phyloP scores from a whole-genome alignment of 2,888 invertebrate species.

The Caenorhabditis parvicauda region DNA sequence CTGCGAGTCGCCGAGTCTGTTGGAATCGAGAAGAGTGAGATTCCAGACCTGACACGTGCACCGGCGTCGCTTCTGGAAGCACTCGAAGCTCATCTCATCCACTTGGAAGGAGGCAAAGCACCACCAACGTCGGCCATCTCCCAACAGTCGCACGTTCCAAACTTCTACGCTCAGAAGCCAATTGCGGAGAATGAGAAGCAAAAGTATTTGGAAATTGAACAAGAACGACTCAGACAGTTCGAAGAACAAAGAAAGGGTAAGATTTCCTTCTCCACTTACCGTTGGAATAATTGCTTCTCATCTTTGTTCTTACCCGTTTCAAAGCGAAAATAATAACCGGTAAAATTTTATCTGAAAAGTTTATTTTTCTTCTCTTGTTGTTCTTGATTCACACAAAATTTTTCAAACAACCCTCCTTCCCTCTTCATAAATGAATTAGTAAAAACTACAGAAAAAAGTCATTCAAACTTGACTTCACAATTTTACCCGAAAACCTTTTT shows the following conservation, averaged over 20 bases:
- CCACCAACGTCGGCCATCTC: slow-evolving; percentile 26
- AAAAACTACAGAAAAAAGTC: no score
- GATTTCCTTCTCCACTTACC: no score
- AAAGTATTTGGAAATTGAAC: slow-evolving; percentile 92
- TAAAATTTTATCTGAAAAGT: background rate
- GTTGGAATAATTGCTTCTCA: no score
- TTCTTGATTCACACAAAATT: no score
- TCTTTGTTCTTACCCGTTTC: no score
- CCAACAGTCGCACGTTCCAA: slow-evolving; percentile 19
- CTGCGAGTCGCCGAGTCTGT: slow-evolving; percentile 82
- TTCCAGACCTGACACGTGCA: slow-evolving; percentile 95
- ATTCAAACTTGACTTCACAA: no score
- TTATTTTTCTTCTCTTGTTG: no score
- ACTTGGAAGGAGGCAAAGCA: slow-evolving; percentile 76
- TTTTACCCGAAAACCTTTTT: no score
- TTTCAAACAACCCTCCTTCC: no score
- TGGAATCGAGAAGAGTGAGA: slow-evolving; percentile 96
- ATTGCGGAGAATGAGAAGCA: slow-evolving; percentile 72
- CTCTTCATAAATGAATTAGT: no score
- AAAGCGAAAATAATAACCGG: background rate
- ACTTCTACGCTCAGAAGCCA: slow-evolving; percentile 1
- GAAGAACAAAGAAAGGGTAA: slow-evolving; percentile 53
- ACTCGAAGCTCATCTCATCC: slow-evolving; percentile 87
- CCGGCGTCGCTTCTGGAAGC: slow-evolving; percentile 95
- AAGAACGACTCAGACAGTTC: slow-evolving; percentile 75